Conservation (phyloP, 2,113 vertebrate species). For the Phrynocephalus versicolor region DNA sequence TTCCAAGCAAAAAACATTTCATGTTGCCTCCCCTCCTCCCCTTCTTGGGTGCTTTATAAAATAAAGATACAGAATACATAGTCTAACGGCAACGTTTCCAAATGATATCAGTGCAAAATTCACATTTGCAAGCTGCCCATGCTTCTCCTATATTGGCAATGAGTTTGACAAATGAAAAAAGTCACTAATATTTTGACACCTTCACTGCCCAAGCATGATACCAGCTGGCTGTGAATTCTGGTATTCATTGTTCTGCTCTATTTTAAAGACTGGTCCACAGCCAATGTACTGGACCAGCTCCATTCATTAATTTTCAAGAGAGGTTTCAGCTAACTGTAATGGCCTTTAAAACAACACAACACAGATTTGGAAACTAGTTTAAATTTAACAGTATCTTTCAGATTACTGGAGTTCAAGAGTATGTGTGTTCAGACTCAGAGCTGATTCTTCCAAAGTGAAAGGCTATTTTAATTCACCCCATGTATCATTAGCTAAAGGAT, state of each 20-base stretch:
- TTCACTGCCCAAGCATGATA: slow-evolving; percentile 87
- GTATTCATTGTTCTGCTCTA: slow-evolving; percentile 86
- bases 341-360: slow-evolving; percentile 65
- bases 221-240: slow-evolving; percentile 94
- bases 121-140: slow-evolving; percentile 82
- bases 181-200: slow-evolving; percentile 90
- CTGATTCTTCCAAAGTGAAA: slow-evolving; percentile 50
- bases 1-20: slow-evolving; percentile 75
- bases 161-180: slow-evolving; percentile 86
- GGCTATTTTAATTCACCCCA: slow-evolving; percentile 53
- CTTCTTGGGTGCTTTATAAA: slow-evolving; percentile 66
- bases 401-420: slow-evolving; percentile 72
- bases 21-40: slow-evolving; percentile 34
- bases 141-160: slow-evolving; percentile 81
- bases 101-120: slow-evolving; percentile 73
- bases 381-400: slow-evolving; percentile 71
- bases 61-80: slow-evolving; percentile 48
- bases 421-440: slow-evolving; percentile 60
- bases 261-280: slow-evolving; percentile 94
- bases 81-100: slow-evolving; percentile 72
- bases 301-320: slow-evolving; percentile 86
- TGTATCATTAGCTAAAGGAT: slow-evolving; percentile 46
- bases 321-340: slow-evolving; percentile 80
- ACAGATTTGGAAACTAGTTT: slow-evolving; percentile 74
- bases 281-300: slow-evolving; percentile 91